Percentiles rank a stretch among this genome's conserved stretches.
Conservation (phyloP, 30 jellyfish, hydroid and myxozoan species). For the Calvadosia cruxmelitensis region DNA sequence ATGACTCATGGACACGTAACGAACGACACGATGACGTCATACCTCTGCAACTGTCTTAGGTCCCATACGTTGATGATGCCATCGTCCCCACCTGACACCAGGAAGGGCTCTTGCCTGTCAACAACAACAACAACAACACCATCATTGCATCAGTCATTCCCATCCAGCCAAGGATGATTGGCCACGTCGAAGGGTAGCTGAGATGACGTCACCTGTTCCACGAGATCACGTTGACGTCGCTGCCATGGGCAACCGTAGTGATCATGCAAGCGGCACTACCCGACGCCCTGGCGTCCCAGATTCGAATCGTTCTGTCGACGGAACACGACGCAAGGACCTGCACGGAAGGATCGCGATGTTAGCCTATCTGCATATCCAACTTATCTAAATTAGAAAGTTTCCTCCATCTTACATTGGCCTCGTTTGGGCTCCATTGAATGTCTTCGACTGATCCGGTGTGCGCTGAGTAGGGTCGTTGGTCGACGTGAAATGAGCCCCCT, state of each 20-base stretch:
- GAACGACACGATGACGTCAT: background rate
- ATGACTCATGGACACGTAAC: too few species aligned
- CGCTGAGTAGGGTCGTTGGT: conserved; percentile 87
- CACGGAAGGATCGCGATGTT: background rate
- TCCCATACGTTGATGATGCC: conserved; percentile 93
- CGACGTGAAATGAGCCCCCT: conserved; percentile 80
- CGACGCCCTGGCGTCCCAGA: conserved; percentile 93
- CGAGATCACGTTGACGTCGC: conserved; percentile 87
- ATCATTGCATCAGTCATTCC: too few species aligned
- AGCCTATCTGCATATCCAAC: background rate
- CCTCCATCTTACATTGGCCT: conserved; percentile 47
- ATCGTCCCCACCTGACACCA: conserved; percentile 95
- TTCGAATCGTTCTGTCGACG: conserved; percentile 73
- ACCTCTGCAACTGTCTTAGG: conserved; percentile 68
- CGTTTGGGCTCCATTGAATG: conserved; percentile 95
- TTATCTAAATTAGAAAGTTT: background rate
- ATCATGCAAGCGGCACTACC: conserved; percentile 84
- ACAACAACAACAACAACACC: too few species aligned
- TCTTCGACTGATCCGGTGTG: conserved; percentile 97
- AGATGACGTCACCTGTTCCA: conserved; percentile 60
- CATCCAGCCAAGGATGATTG: background rate
- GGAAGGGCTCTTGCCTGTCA: conserved; percentile 81
- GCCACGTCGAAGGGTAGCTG: conserved; percentile 1
- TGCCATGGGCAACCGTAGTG: conserved; percentile 80
- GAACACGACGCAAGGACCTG: conserved; percentile 95